These are phyloP conservation scores for Ellobius talpinus DNA, from an alignment of 2,113 vertebrate species.

Conservation along the genomic window DNA sequence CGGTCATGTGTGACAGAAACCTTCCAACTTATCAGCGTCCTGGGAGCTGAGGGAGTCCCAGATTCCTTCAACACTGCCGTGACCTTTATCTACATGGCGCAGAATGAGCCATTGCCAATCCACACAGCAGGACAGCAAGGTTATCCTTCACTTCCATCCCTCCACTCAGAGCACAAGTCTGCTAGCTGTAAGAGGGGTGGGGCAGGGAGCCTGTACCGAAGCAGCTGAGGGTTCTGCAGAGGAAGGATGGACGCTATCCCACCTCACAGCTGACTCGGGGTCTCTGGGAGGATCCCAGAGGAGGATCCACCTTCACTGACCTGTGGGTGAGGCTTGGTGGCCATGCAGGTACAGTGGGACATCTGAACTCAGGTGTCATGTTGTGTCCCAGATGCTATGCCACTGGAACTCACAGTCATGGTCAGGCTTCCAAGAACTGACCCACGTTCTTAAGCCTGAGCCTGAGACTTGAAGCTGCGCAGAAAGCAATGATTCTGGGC, in stretches of 20 bases:
- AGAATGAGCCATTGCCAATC: not conserved
- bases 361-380: not conserved
- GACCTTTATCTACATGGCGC: accelerated
- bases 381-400: not conserved
- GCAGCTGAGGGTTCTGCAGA: not conserved
- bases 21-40: not conserved
- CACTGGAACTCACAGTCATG: not conserved
- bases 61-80: not conserved
- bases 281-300: not conserved
- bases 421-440: not conserved
- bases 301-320: not conserved
- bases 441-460: too few species aligned
- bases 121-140: not conserved
- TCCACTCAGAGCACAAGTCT: too few species aligned
- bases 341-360: not conserved
- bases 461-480: not conserved
- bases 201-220: not conserved
- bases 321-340: not conserved
- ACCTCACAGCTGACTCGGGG: not conserved
- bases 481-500: not conserved
- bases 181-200: not conserved
- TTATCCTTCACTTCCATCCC: accelerated
- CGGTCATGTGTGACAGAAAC: not conserved
- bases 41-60: too few species aligned
- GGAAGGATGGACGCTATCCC: not conserved